Conservation (phyloP, 2,113 vertebrate species). For the Dolichallabes microphthalmus region DNA sequence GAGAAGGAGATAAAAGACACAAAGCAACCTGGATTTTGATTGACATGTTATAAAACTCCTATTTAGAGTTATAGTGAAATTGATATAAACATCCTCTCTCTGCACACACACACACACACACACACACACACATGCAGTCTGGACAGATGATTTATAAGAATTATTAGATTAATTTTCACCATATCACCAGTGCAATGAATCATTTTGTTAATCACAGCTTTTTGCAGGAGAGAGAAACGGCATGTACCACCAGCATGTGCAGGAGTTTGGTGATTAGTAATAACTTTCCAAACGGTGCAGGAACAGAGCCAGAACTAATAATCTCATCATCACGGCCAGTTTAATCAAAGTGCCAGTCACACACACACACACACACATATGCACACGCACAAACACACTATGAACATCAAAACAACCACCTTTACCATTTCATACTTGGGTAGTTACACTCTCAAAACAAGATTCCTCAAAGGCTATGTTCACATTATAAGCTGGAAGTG, state of each 20-base stretch:
- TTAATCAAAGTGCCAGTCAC: slow-evolving; percentile 47
- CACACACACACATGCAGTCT: slow-evolving; percentile 27
- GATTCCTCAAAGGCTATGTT: too few species aligned
- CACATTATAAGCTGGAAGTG: too few species aligned
- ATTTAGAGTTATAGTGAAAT: neutral
- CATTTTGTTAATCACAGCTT: slow-evolving; percentile 57
- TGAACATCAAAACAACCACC: neutral
- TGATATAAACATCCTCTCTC: neutral
- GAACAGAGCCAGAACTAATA: slow-evolving; percentile 11
- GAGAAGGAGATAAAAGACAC: neutral
- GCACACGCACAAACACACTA: neutral
- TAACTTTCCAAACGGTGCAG: slow-evolving; percentile 38
- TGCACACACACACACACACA: slow-evolving; percentile 8
- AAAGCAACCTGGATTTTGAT: neutral
- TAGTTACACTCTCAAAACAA: too few species aligned
- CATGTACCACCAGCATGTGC: slow-evolving; percentile 42
- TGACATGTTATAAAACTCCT: neutral
- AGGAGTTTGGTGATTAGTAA: slow-evolving; percentile 42
- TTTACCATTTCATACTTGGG: neutral
- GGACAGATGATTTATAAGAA: slow-evolving; percentile 57
- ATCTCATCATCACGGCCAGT: slow-evolving; percentile 33
- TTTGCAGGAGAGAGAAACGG: slow-evolving; percentile 30
- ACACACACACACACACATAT: neutral
- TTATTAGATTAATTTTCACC: slow-evolving; percentile 57
- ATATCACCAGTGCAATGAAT: slow-evolving; percentile 50